Conservation (phyloP, 2,888 invertebrate genomes). For the Pristionchus exspectatus region DNA sequence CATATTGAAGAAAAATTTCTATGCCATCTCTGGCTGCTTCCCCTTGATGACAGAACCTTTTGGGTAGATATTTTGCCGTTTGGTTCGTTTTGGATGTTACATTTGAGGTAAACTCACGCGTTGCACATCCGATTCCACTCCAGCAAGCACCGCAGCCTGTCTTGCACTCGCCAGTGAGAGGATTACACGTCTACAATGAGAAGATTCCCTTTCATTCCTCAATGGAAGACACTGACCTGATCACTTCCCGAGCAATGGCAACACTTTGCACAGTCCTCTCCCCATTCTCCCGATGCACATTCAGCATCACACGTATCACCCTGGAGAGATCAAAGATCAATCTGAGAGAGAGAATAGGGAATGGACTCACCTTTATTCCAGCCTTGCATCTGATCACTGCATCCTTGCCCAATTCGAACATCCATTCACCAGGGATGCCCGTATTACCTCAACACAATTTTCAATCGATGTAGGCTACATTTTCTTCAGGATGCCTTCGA, state of each 20-base stretch:
- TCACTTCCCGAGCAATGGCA: conserved; percentile 75
- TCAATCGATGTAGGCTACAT: no score
- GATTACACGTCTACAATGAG: conserved; percentile 7
- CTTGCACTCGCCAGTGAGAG: conserved; percentile 2
- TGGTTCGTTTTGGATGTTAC: not conserved
- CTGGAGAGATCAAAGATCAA: conserved; percentile 38
- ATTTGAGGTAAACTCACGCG: conserved; percentile 62
- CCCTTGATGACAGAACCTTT: not conserved
- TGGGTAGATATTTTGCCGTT: not conserved
- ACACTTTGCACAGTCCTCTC: conserved; percentile 77
- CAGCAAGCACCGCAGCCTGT: conserved; percentile 72
- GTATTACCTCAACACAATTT: not conserved
- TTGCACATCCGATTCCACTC: conserved; percentile 72
- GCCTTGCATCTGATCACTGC: conserved; percentile 76
- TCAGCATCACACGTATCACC: conserved; percentile 62
- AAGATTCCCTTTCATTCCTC: not conserved
- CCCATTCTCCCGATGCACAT: conserved; percentile 77
- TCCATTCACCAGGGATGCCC: conserved; percentile 79
- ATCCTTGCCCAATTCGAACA: conserved; percentile 75
- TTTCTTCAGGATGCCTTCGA: no score
- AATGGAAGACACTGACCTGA: not conserved
- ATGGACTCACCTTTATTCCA: conserved; percentile 72
- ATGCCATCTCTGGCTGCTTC: no score
- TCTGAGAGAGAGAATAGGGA: not conserved
- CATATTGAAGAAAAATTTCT: not conserved